Base-by-base conservation (phyloP, 2,113 vertebrate genomes). In the Alosa alosa region DNA sequence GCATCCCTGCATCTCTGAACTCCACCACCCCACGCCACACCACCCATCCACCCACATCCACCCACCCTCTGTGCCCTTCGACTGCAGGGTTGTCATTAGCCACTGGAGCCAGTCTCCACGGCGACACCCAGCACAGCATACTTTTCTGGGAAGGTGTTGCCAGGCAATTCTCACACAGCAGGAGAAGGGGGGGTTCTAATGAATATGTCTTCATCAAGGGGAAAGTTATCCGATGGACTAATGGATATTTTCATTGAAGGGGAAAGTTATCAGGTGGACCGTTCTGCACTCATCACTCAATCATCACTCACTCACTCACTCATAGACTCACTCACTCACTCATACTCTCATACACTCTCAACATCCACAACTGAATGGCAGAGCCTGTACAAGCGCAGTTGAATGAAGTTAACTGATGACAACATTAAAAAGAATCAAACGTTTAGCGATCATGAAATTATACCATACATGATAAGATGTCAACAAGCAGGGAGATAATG, bases 171-270 rank as follows among this genome's bases (percentile, higher is more conserved):
- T 50, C 50, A 81, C 15, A 52, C 41, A 36, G 68, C 52, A 46
- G 57, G 18, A 44, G 52, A n/a, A 20, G 17, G 45, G 36, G 49
- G 18, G 36, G 3, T 49, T 45, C 81, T 85, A 87, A 84, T 83
- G 45, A 84, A 64, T 3, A 8, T 39, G 13, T 84, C 64, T 86
- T 83, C 60, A 84, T 87, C 84, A 87, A 31, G 18, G 36, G 50
- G 55, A 87, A 46, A 31, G 86, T n/a, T n/a, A 64, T 57, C 55
- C 57, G 57, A 82, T 85, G 22, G 18, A 57, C 46, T 36, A 64
- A 6, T 64, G 15, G 15, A 18, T 20, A 57, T 57, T 18, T 57
- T 20, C 55, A 57, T 57, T 18, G 41, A 57, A 17, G 15, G 18
- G 13, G 15, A 57, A 64, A 25, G 22, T 64, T 25, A 64, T 44